Evolutionary conservation across 2,888 invertebrate genomes (phyloP).

Genomic region (Diaprepes abbreviatus): DNA sequence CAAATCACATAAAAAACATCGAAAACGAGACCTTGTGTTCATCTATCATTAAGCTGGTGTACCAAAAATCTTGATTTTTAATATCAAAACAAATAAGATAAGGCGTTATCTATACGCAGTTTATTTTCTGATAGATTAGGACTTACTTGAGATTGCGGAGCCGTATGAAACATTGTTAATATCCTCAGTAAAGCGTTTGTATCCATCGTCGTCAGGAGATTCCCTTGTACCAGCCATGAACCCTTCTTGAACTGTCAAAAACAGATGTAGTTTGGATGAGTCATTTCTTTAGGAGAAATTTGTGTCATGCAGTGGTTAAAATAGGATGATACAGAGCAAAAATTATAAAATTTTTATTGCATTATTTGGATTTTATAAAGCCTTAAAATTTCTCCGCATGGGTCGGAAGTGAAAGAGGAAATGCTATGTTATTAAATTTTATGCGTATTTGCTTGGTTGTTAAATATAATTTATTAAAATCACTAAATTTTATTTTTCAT

Average conservation of each 20-base stretch:
- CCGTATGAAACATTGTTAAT: conserved; percentile 71
- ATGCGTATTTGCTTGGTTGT: no score
- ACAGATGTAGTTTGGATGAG: conserved; percentile 31
- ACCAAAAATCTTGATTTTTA: neutral
- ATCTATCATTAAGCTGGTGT: neutral
- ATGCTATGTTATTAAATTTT: no score
- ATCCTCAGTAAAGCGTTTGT: conserved; percentile 76
- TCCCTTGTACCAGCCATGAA: conserved; percentile 56
- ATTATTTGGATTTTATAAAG: no score
- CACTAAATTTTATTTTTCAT: neutral
- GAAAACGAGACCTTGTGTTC: conserved; percentile 5
- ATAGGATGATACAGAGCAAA: no score
- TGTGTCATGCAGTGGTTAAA: neutral
- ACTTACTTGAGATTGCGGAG: conserved; percentile 75
- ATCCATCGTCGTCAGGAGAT: conserved; percentile 74
- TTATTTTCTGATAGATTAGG: neutral
- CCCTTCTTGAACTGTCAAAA: conserved; percentile 50
- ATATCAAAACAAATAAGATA: conserved; percentile 36
- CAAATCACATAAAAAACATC: neutral
- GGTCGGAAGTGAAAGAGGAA: no score
- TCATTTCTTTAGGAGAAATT: neutral
- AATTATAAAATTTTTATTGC: no score
- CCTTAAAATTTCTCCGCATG: no score
- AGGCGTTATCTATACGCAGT: conserved; percentile 11
- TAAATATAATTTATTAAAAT: neutral